Base-by-base conservation (phyloP, 2,797 vertebrate species). In the Fistularia commersonii region DNA sequence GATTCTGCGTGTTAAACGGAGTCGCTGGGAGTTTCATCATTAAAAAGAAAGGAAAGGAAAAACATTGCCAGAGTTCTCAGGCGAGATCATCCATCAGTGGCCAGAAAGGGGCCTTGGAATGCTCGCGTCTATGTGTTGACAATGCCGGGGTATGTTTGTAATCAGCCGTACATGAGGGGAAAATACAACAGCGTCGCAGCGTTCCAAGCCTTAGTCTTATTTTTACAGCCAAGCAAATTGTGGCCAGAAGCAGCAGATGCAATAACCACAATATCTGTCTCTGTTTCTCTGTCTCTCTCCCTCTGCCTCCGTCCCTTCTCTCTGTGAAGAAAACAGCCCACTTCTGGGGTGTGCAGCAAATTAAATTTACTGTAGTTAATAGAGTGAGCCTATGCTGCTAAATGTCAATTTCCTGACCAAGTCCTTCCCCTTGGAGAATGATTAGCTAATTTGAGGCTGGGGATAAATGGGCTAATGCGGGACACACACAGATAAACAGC, bases 341-440 rank as follows among this genome's bases (percentile, higher is more conserved):
- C 85, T 87, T 87, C 83, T 88, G 79, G 82, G 86, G 81, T 85
- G 86, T 88, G 85, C 76, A 53, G 85, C 85, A 92, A 91, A 91
- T 91, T 88, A 88, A 88, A 91, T 91, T 87, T 88, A 89, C 87
- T 89, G 88, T 90, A 91, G 89, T 90, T 92, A 91, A 91, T 91
- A 91, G 88, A 91, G 87, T 91, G 89, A 88, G 88, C 80, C 85
- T 79, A 82, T 86, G 88, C 87, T 88, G 86, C 83, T 91, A 89
- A 90, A 91, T 90, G 90, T 90, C 90, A 91, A 89, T 90, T 91
- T 91, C 87, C 89, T 89, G 88, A 90, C 86, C 85, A 89, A 88
- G 86, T 79, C 87, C 81, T 88, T 89, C 86, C 87, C 89, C 89
- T 91, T 85, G 78, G 87, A 91, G 87, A 89, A 90, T 88, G 84